phyloP scores from a whole-genome alignment of 2,797 vertebrate genomes.

The Ispidina picta region DNA sequence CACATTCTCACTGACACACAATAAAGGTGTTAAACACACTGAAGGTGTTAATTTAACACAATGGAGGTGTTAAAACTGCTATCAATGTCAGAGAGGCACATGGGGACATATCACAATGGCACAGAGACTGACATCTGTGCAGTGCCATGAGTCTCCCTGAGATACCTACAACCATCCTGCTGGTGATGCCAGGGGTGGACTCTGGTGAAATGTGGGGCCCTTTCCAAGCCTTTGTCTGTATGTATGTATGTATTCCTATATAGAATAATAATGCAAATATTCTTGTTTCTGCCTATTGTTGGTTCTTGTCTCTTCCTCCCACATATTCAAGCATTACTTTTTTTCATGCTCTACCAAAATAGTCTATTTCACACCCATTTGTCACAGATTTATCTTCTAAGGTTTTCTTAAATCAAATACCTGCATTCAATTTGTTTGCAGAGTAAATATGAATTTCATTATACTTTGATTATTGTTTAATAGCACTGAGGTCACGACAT shows the following conservation, averaged over 20 bases:
- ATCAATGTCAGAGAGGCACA: not conserved
- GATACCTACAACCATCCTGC: not conserved
- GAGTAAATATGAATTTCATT: not conserved
- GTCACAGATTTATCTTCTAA: not conserved
- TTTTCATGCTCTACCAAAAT: not conserved
- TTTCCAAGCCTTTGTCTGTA: not conserved
- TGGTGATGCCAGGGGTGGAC: not conserved
- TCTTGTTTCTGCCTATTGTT: not conserved
- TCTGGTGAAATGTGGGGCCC: not conserved
- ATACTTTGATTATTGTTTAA: not conserved
- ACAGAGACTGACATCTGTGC: fast-evolving
- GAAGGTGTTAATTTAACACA: not conserved
- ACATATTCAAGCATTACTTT: not conserved
- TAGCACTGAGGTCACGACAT: fast-evolving
- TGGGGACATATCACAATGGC: not conserved
- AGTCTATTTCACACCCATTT: not conserved
- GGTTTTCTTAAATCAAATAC: not conserved
- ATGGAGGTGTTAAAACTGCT: not conserved
- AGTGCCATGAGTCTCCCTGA: not conserved
- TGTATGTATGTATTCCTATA: not conserved
- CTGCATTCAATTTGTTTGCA: not conserved
- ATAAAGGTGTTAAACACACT: not conserved
- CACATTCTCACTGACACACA: not conserved
- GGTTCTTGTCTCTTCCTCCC: not conserved
- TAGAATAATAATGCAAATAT: not conserved